Evolutionary conservation across 2,888 invertebrate genomes (phyloP).

Genomic region (Oscheius sp.): DNA sequence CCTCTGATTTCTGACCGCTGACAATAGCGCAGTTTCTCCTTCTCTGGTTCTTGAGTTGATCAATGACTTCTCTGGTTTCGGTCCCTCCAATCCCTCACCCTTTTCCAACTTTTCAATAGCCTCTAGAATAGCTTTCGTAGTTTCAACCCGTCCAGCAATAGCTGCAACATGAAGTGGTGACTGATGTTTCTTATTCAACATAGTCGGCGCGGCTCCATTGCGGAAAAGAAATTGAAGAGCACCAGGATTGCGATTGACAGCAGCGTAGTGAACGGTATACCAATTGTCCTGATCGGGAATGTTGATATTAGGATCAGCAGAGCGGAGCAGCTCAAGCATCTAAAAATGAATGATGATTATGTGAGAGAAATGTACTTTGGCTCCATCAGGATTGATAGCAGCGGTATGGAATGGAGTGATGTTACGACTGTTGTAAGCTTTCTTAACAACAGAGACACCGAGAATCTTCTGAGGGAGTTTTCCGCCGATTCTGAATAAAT

Average conservation of each 20-base stretch:
- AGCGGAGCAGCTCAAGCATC: constrained; percentile 68
- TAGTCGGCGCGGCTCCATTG: constrained; percentile 36
- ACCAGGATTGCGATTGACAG: constrained; percentile 73
- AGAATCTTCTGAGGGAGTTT: constrained; percentile 67
- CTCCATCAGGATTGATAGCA: constrained; percentile 74
- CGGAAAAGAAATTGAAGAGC: constrained; percentile 71
- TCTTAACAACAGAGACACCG: constrained; percentile 72
- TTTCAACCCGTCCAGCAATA: constrained; percentile 50
- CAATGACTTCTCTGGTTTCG: constrained; percentile 37
- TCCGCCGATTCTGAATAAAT: constrained; percentile 47
- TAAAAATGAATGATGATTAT: constrained; percentile 8
- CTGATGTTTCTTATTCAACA: constrained; percentile 51
- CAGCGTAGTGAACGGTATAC: constrained; percentile 73
- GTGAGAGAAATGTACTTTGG: constrained; percentile 32
- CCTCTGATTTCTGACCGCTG: constrained; percentile 65
- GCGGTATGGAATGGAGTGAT: constrained; percentile 75
- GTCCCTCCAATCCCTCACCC: constrained; percentile 33
- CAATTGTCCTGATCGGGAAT: constrained; percentile 72
- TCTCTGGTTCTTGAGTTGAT: constrained; percentile 50
- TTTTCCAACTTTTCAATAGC: constrained; percentile 46
- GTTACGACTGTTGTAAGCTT: constrained; percentile 69
- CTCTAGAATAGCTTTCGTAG: constrained; percentile 46
- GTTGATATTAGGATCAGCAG: constrained; percentile 72
- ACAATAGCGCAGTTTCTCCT: constrained; percentile 72
- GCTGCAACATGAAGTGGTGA: constrained; percentile 60